Evolutionary conservation across 2,888 invertebrate genomes (phyloP).

Genomic region (Phorcus lineatus): DNA sequence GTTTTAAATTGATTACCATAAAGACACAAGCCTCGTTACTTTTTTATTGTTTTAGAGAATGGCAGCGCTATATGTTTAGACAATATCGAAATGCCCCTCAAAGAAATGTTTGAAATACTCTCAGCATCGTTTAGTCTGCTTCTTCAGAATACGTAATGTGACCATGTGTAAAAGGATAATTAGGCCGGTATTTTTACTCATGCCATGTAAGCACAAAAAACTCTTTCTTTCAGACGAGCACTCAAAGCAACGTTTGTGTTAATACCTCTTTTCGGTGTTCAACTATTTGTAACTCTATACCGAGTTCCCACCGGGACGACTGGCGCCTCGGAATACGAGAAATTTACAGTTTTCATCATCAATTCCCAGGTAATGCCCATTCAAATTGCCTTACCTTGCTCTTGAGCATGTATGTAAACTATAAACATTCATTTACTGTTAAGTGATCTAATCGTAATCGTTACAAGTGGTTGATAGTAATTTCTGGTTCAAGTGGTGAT

Average conservation of each 20-base stretch:
- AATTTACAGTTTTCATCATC: conserved; percentile 61
- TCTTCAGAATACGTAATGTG: too few species aligned
- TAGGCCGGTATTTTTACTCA: too few species aligned
- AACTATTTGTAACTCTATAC: conserved; percentile 71
- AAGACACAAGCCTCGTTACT: too few species aligned
- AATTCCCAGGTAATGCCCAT: conserved; percentile 66
- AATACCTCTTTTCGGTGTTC: conserved; percentile 73
- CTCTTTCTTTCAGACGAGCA: conserved; percentile 57
- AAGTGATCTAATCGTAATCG: too few species aligned
- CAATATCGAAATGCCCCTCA: background rate
- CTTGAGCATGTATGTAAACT: background rate
- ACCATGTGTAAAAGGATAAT: too few species aligned
- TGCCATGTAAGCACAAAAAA: too few species aligned
- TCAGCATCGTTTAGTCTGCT: too few species aligned
- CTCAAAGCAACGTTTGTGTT: conserved; percentile 73
- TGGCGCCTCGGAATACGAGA: conserved; percentile 62
- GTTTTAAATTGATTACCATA: too few species aligned
- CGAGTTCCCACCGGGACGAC: conserved; percentile 53
- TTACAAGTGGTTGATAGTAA: too few species aligned
- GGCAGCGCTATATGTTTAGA: too few species aligned
- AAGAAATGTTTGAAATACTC: background rate
- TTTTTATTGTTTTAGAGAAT: too few species aligned
- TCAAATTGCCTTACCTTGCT: background rate
- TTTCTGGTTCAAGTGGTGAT: too few species aligned
- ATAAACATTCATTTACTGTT: background rate